Evolutionary conservation across 2,113 vertebrate genomes (phyloP).

Genomic region (Erythrocebus patas): DNA sequence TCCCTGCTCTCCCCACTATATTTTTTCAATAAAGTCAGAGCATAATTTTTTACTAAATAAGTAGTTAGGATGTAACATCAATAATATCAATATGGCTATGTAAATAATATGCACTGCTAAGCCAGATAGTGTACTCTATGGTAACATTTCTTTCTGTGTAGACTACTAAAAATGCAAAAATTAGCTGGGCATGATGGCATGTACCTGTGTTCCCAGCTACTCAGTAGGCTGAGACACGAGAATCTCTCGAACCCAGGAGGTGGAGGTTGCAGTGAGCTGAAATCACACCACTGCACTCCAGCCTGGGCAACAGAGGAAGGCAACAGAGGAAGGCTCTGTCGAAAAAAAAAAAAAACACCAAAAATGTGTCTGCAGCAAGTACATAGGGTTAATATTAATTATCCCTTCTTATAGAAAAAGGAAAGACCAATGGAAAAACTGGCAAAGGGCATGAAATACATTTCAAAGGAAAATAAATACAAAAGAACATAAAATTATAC

Average conservation of each 20-base stretch:
- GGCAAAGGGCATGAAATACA: not conserved
- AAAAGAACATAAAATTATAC: not conserved
- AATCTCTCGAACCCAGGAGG: not conserved
- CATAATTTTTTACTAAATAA: not conserved
- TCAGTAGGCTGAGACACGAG: not conserved
- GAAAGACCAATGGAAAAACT: not conserved
- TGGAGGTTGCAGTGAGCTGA: not conserved
- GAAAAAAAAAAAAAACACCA: not conserved
- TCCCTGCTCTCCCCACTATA: not conserved
- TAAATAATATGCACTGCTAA: not conserved
- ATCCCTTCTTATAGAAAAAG: not conserved
- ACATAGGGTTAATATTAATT: not conserved
- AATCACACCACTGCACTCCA: not conserved
- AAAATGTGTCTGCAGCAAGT: not conserved
- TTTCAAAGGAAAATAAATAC: not conserved
- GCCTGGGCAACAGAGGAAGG: not conserved
- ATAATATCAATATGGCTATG: not conserved
- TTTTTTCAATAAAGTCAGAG: not conserved
- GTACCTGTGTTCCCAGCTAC: not conserved
- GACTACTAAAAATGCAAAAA: not conserved
- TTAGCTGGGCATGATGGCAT: not conserved
- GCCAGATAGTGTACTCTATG: not conserved
- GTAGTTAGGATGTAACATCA: not conserved
- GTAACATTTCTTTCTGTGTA: not conserved
- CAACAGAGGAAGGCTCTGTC: not conserved